Percentiles rank a stretch among this genome's conserved stretches.
phyloP scores from a whole-genome alignment of 1,140 invertebrate genomes.

The Drosophila repleta region DNA sequence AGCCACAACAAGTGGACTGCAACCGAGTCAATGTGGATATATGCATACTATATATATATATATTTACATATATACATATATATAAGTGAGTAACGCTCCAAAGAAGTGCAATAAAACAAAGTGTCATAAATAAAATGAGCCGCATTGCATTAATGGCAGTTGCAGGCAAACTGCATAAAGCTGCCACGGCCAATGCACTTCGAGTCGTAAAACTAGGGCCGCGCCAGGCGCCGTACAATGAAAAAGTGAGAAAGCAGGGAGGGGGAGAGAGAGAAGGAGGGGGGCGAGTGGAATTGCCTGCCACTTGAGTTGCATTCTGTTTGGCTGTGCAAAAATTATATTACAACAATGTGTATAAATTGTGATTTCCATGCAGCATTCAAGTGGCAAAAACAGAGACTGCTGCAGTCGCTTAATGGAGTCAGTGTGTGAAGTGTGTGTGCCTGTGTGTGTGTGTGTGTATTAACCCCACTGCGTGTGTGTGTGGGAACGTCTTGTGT shows the following conservation, averaged over 20 bases:
- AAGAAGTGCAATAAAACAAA: conserved; percentile 75
- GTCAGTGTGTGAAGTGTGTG: conserved; percentile 48
- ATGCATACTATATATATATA: too few species aligned
- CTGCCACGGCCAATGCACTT: conserved; percentile 75
- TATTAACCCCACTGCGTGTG: conserved; percentile 41
- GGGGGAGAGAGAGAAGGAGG: conserved; percentile 1
- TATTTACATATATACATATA: neutral
- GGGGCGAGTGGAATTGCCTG: conserved; percentile 15
- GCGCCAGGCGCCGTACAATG: too few species aligned
- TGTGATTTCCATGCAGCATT: conserved; percentile 73
- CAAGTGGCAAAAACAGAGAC: conserved; percentile 49
- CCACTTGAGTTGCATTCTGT: conserved; percentile 73
- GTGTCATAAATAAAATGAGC: conserved; percentile 73
- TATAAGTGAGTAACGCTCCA: conserved; percentile 63
- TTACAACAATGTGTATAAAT: conserved; percentile 81
- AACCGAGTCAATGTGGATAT: neutral
- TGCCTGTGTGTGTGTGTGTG: conserved; percentile 41
- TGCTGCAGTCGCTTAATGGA: conserved; percentile 50
- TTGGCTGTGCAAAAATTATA: conserved; percentile 76
- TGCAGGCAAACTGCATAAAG: conserved; percentile 68
- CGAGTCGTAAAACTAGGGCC: conserved; percentile 33
- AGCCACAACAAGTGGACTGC: neutral
- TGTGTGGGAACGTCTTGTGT: conserved; percentile 34
- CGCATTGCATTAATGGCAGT: conserved; percentile 79
- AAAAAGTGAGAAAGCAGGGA: neutral